Base-by-base conservation (phyloP, 2,888 invertebrate species). In the Escarpia spicata region DNA sequence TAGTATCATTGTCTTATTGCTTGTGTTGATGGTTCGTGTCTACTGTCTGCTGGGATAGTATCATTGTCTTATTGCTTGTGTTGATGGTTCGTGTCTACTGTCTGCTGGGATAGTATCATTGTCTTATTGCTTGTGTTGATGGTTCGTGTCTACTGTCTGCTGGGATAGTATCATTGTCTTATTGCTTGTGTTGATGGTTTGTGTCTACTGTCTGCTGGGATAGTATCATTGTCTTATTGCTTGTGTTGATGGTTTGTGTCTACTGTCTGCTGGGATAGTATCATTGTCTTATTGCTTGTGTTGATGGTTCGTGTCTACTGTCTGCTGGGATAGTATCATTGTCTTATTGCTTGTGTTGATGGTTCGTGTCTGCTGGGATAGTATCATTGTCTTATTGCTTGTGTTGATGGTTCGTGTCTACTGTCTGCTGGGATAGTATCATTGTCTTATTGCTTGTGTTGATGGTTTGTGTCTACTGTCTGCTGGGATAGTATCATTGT, bases 161-260 rank as follows among this genome's bases (percentile, higher is more conserved):
- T n/a, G n/a, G 37, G 37, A 37, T 37, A 37, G 37, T 37, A 15
- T 52, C 52, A 0, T 52, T 52, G 52, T 52, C 12, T 52, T 15
- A 52, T 15, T 52, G 52, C 9, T 9, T 52, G 52, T 52, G 52
- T 52, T 52, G 52, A 52, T 91, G 43, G 19, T 26, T 26, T 75
- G 60, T 75, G 52, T 94, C 19, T 94, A 96, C n/a, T n/a, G n/a
- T n/a, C n/a, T n/a, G n/a, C n/a, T n/a, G n/a, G 37, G 37, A 37
- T 37, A 37, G 37, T 37, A 15, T 52, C 52, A 0, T 52, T 52
- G 52, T 52, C 12, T 52, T 15, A 52, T 15, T 52, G 52, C 9
- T 9, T 52, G 52, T 52, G 52, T 52, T 52, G 52, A 52, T 91
- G 43, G 19, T 26, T 26, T 75, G 60, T 75, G 52, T 94, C 19